Base-by-base conservation (phyloP, 2,113 vertebrate genomes). In the Zosterops lateralis region DNA sequence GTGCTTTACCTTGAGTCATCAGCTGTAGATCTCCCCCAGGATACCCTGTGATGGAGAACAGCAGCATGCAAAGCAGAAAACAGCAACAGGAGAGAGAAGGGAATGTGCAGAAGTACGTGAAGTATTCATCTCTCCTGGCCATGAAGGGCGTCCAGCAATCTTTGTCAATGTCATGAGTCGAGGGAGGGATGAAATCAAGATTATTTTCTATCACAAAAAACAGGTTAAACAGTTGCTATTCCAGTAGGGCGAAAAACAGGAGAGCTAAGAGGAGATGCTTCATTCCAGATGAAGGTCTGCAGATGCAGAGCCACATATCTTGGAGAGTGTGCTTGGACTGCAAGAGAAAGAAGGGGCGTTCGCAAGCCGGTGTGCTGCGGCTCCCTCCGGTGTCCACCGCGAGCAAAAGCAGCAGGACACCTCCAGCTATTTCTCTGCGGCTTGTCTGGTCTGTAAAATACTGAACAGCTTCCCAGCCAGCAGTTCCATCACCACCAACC, bases 331-430 rank as follows among this genome's bases (percentile, higher is more conserved):
- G 14, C 40, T 56, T 57, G 79, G 25, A 8, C 34, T 58, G 51
- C 54, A 22, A 67, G 42, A 61, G 31, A 2, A 3, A 20, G 36
- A 68, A 38, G 4, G 36, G 50, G 38, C 5, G 32, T 58, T 32
- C 11, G 2, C 21, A 3, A 4, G 80, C 25, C 14, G 22, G 19
- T 36, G 44, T 86, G 66, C 60, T 90, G 82, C 79, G 80, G 92
- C 94, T 93, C 96, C 96, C 94, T 92, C 96, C 82, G 18, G 89
- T 89, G 96, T 92, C 80, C 83, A 4, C 57, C 26, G 50, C 16
- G 7, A 89, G 86, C 65, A 91, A 79, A 77, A 89, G 58, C 90
- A 76, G 17, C 64, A 14, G 54, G 21, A 66, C 4, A 2, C 17
- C 31, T 36, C 72, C 48, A 12, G 36, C 22, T 36, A 3, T 4